These are phyloP conservation scores for Xenus cinereus DNA, from an alignment of 2,113 vertebrate genomes.

Conservation along the genomic window DNA sequence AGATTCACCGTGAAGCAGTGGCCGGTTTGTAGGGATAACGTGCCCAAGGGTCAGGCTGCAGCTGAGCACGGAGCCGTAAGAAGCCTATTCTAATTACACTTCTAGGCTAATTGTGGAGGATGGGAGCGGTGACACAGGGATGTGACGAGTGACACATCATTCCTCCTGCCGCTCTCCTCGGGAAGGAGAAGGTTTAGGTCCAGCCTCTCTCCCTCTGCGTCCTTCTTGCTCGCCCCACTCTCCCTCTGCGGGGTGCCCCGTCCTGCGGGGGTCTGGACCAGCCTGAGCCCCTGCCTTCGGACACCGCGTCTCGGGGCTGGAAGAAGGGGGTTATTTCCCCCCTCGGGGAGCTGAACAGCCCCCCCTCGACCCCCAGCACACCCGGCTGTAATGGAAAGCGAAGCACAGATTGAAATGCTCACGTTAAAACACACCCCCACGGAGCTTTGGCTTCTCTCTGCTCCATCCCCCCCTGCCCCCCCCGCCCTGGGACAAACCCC, in stretches of 20 bases:
- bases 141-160: background rate
- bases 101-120: background rate
- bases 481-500: background rate
- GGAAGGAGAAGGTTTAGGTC: background rate
- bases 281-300: background rate
- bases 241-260: background rate
- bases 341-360: background rate
- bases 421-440: fast-evolving
- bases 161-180: background rate
- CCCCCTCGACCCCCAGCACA: background rate
- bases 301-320: background rate
- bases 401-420: background rate
- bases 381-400: background rate
- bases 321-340: background rate
- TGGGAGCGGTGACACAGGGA: background rate
- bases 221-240: background rate
- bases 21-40: background rate
- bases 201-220: background rate
- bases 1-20: background rate
- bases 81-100: background rate
- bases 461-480: background rate
- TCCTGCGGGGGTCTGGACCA: background rate
- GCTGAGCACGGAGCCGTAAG: background rate
- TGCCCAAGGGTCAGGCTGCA: background rate
- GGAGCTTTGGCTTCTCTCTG: background rate